phyloP scores from a whole-genome alignment of 2,888 invertebrate genomes.

The Lamellibrachia satsuma region DNA sequence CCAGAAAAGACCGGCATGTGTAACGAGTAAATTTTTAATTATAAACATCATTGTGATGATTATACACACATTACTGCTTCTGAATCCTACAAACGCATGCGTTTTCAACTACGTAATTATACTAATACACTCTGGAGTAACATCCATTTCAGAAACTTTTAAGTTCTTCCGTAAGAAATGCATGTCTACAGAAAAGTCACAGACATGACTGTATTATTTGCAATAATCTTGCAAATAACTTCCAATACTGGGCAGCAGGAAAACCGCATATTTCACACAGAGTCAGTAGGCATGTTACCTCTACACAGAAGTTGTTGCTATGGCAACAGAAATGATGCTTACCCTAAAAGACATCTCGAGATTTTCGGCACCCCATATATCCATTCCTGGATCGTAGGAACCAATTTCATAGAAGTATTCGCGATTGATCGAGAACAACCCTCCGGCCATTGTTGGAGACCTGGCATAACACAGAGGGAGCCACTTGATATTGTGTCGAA shows the following conservation, averaged over 20 bases:
- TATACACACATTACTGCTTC: not conserved
- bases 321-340: constrained; percentile 58
- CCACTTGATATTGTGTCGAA: not conserved
- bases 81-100: not conserved
- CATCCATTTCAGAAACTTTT: not conserved
- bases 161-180: not conserved
- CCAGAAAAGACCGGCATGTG: not conserved
- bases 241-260: not conserved
- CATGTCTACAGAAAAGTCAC: not conserved
- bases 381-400: constrained; percentile 98
- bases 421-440: constrained; percentile 71
- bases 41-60: not conserved
- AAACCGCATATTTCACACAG: not conserved
- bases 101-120: not conserved
- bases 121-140: not conserved
- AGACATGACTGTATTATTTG: not conserved
- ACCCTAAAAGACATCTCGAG: constrained; percentile 95
- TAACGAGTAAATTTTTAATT: not conserved
- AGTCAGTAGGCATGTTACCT: not conserved
- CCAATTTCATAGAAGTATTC: constrained; percentile 98
- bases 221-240: constrained; percentile 10
- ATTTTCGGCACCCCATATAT: constrained; percentile 98
- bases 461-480: constrained; percentile 27
- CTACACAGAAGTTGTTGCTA: not conserved
- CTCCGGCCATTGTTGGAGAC: constrained; percentile 43